phyloP scores from a whole-genome alignment of 2,888 invertebrate genomes.

The Girardia tigrina region DNA sequence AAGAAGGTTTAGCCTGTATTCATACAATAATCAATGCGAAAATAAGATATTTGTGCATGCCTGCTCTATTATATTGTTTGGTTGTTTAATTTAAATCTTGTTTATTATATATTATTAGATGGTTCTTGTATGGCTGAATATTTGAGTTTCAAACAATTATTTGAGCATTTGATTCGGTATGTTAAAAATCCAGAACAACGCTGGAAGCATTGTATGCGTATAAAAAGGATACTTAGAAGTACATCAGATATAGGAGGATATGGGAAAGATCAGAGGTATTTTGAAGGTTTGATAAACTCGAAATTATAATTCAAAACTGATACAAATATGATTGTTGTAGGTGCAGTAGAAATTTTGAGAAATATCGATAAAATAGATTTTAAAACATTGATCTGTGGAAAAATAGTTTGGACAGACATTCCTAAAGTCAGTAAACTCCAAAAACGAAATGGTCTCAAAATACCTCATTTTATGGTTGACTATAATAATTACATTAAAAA shows the following conservation, averaged over 20 bases:
- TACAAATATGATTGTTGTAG: constrained; percentile 36
- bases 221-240: constrained; percentile 44
- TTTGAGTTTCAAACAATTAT: constrained; percentile 47
- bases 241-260: constrained; percentile 46
- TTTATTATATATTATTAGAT: constrained; percentile 40
- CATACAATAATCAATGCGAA: constrained; percentile 45
- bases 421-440: constrained; percentile 43
- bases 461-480: constrained; percentile 46
- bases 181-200: constrained; percentile 44
- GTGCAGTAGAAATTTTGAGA: constrained; percentile 45
- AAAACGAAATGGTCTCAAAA: constrained; percentile 42
- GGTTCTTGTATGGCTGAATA: constrained; percentile 46
- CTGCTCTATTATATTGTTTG: constrained; percentile 48
- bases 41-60: constrained; percentile 43
- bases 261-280: constrained; percentile 48
- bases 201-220: constrained; percentile 47
- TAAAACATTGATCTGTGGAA: constrained; percentile 45
- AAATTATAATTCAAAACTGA: neutral
- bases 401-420: constrained; percentile 45
- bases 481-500: constrained; percentile 38
- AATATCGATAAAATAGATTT: constrained; percentile 47
- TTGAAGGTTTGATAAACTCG: constrained; percentile 43
- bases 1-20: constrained; percentile 47
- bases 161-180: constrained; percentile 44
- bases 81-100: constrained; percentile 26